Evolutionary conservation across 2,888 invertebrate species (phyloP).

Genomic region (Chorisops tibialis): DNA sequence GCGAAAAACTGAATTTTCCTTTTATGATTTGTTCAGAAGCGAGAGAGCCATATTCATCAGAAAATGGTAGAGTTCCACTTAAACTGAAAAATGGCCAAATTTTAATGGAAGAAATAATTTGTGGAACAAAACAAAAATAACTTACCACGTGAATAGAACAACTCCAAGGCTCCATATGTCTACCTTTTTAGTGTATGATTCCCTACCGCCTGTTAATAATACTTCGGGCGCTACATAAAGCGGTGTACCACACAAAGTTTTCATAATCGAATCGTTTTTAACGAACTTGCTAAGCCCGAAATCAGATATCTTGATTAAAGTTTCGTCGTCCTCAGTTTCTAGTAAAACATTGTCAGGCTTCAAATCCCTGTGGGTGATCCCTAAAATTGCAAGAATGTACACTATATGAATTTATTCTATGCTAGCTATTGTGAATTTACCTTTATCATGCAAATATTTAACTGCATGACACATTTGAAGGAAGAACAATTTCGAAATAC

Average conservation of each 20-base stretch:
- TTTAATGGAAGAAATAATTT: no score
- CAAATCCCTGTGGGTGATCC: conserved; percentile 50
- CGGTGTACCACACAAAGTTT: conserved; percentile 88
- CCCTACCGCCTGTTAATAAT: conserved; percentile 61
- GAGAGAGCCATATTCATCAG: conserved; percentile 56
- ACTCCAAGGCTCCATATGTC: conserved; percentile 94
- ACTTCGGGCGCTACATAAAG: conserved; percentile 89
- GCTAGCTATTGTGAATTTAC: conserved; percentile 48
- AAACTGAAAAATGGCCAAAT: conserved; percentile 55
- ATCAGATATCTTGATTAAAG: conserved; percentile 55
- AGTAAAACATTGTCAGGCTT: conserved; percentile 52
- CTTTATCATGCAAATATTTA: conserved; percentile 76
- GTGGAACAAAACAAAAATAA: no score
- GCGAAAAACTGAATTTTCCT: conserved; percentile 64
- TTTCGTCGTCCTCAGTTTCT: conserved; percentile 47
- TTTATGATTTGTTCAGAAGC: conserved; percentile 67
- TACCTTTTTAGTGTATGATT: conserved; percentile 68
- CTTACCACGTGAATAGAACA: conserved; percentile 78
- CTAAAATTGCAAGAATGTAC: conserved; percentile 34
- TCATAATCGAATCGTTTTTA: conserved; percentile 72
- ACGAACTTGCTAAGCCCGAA: conserved; percentile 90
- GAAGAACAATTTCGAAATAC: conserved; percentile 70
- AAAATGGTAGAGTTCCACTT: conserved; percentile 69
- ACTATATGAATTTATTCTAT: conserved; percentile 14
- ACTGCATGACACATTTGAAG: conserved; percentile 83